Conservation (phyloP, 2,113 vertebrate species). For the Ariopsis seemanni region DNA sequence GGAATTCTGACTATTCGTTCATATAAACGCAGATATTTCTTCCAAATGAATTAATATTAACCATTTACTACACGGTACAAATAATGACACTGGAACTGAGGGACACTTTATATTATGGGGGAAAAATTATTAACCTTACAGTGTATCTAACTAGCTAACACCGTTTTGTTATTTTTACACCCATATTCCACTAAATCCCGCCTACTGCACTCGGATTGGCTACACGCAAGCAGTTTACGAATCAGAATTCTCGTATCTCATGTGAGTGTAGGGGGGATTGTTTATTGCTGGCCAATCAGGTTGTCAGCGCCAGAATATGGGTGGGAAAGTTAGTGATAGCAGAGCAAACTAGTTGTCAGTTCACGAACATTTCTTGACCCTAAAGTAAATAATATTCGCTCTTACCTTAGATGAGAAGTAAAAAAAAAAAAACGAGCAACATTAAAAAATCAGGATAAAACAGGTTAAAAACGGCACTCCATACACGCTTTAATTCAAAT, state of each 20-base stretch:
- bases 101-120: background rate
- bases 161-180: background rate
- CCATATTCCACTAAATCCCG: background rate
- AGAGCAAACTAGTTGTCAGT: background rate
- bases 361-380: background rate
- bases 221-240: background rate
- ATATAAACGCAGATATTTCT: background rate
- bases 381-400: background rate
- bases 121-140: background rate
- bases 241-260: background rate
- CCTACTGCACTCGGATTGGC: background rate
- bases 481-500: background rate
- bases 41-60: too few relatives aligned
- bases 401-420: background rate
- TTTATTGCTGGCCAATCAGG: background rate
- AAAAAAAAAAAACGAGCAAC: too few relatives aligned
- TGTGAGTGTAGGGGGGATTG: too few relatives aligned
- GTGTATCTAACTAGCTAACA: background rate
- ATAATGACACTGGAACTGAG: background rate
- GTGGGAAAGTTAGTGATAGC: background rate
- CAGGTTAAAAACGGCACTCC: background rate
- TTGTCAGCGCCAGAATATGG: background rate
- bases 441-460: background rate
- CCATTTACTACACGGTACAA: background rate
- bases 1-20: background rate